Evolutionary conservation across 2,888 invertebrate genomes (phyloP).

Genomic region (Dilophus febrilis): DNA sequence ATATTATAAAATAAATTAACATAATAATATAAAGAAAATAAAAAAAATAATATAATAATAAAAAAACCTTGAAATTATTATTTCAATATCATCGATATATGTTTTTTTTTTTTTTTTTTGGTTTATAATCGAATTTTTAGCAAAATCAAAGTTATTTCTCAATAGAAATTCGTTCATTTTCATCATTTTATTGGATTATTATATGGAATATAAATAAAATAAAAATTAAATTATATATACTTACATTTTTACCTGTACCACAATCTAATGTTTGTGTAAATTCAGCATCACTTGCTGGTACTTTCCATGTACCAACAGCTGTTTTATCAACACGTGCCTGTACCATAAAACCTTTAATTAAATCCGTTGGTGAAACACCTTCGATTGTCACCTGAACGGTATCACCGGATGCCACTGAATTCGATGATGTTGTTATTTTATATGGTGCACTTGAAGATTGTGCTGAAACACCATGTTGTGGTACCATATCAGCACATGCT

Average conservation of each 20-base stretch:
- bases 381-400: conserved; percentile 30
- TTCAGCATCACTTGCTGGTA: conserved; percentile 24
- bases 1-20: too few species aligned
- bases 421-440: conserved; percentile 32
- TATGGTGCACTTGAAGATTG: conserved; percentile 42
- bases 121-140: too few species aligned
- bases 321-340: conserved; percentile 44
- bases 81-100: too few species aligned
- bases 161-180: too few species aligned
- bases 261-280: conserved; percentile 25
- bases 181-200: too few species aligned
- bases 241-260: conserved; percentile 17
- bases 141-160: too few species aligned
- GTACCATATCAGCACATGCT: conserved; percentile 48
- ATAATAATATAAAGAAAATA: too few species aligned
- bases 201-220: background rate
- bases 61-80: too few species aligned
- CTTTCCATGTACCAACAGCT: conserved; percentile 44
- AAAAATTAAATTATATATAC: too few species aligned
- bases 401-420: conserved; percentile 23
- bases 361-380: conserved; percentile 28
- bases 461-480: conserved; percentile 43
- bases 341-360: conserved; percentile 46
- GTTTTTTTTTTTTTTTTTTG: too few species aligned
- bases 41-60: too few species aligned